Evolutionary conservation across 37 sponge, comb jelly and placozoan genomes (phyloP).

Genomic region (Geodia barretti): DNA sequence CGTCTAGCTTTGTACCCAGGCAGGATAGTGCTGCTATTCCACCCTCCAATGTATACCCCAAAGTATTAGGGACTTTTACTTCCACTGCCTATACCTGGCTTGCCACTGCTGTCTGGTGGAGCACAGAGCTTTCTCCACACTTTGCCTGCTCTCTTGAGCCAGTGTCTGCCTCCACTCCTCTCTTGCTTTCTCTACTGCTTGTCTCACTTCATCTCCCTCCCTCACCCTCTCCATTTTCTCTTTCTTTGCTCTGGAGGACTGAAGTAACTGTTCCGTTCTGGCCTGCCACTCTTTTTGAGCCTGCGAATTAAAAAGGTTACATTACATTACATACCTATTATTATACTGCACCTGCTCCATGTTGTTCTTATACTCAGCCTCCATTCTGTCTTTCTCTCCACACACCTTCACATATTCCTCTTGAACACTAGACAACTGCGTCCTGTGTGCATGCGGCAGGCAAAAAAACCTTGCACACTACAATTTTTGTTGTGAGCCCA

Average conservation of each 20-base stretch:
- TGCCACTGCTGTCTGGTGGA: background rate
- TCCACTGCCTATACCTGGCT: background rate
- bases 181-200: background rate
- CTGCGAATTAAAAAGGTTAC: background rate
- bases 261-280: background rate
- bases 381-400: constrained; percentile 25
- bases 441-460: too few species aligned
- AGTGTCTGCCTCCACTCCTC: constrained; percentile 18
- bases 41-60: too few species aligned
- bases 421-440: constrained; percentile 26
- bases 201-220: background rate
- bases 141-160: background rate
- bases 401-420: constrained; percentile 30
- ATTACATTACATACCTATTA: background rate
- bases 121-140: constrained; percentile 1
- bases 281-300: background rate
- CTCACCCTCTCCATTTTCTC: background rate
- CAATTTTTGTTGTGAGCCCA: too few species aligned
- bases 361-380: background rate
- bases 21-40: too few species aligned
- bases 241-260: too few species aligned
- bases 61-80: background rate
- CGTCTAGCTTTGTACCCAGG: too few species aligned
- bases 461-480: too few species aligned
- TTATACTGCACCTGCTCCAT: background rate